Percentiles rank a stretch among this genome's conserved stretches.
Conservation (phyloP, 2,113 vertebrate genomes). For the Microtus pennsylvanicus region DNA sequence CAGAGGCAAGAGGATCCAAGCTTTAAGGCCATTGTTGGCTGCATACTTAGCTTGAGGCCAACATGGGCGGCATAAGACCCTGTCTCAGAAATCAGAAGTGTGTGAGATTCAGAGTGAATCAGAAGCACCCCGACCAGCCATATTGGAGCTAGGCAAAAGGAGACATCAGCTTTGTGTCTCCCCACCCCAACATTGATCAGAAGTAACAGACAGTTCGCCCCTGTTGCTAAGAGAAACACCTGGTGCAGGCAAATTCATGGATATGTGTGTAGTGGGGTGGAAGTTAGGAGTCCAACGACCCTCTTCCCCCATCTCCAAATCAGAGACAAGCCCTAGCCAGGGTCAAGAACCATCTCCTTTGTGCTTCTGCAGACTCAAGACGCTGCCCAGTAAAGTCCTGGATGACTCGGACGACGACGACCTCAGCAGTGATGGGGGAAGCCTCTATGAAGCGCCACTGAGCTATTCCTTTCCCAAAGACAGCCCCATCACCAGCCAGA, state of each 20-base stretch:
- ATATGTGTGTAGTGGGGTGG: fast-evolving
- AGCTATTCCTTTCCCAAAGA: conserved; percentile 91
- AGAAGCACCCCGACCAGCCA: background rate
- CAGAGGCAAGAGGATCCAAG: background rate
- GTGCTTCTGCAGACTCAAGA: conserved; percentile 92
- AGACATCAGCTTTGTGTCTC: no score
- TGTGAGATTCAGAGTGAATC: background rate
- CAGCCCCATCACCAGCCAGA: conserved; percentile 77
- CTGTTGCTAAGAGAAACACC: background rate
- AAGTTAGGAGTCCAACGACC: background rate
- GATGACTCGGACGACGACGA: conserved; percentile 88
- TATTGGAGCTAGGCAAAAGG: background rate
- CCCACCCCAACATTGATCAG: background rate
- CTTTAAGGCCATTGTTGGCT: background rate
- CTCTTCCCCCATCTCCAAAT: background rate
- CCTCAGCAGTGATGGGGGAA: conserved; percentile 94
- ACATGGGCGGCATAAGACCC: background rate
- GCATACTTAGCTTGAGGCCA: background rate
- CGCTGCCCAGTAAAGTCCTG: conserved; percentile 89
- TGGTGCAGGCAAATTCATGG: no score
- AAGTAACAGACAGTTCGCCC: background rate
- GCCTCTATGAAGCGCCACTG: conserved; percentile 91
- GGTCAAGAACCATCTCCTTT: background rate
- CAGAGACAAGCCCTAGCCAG: background rate
- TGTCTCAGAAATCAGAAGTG: background rate